These are phyloP conservation scores for Oreohelix idahoensis DNA, from an alignment of 1,140 invertebrate genomes.

Conservation along the genomic window DNA sequence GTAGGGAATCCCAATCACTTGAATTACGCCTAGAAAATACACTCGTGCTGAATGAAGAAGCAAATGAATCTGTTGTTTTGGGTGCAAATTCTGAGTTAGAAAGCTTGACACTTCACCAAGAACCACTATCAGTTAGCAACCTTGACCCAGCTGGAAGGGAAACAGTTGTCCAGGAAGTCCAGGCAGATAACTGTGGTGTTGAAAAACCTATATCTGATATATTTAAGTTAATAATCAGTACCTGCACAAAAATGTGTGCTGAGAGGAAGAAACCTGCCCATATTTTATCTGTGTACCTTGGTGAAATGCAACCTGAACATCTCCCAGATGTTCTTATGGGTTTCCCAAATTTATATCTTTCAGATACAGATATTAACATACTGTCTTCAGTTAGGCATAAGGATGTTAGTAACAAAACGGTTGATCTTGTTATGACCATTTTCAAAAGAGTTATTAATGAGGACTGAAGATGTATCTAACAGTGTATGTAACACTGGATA, in stretches of 20 bases:
- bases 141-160: background rate
- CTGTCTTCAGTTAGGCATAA: background rate
- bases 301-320: background rate
- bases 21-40: background rate
- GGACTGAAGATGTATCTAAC: too few relatives aligned
- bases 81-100: background rate
- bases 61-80: background rate
- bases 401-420: background rate
- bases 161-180: background rate
- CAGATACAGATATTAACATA: background rate
- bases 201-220: background rate
- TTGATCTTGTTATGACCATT: background rate
- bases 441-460: background rate
- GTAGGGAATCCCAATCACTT: background rate
- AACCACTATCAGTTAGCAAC: background rate
- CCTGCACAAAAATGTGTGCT: background rate
- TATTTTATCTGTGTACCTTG: background rate
- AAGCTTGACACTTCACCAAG: background rate
- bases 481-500: too few relatives aligned
- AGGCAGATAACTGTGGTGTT: background rate
- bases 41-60: background rate
- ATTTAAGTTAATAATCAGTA: background rate
- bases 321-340: background rate
- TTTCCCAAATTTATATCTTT: background rate
- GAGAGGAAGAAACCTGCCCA: background rate